A percentile compares a stretch with the other conserved stretches of the same genome.
phyloP scores from a whole-genome alignment of 2,888 invertebrate genomes.

The Theretra japonica region DNA sequence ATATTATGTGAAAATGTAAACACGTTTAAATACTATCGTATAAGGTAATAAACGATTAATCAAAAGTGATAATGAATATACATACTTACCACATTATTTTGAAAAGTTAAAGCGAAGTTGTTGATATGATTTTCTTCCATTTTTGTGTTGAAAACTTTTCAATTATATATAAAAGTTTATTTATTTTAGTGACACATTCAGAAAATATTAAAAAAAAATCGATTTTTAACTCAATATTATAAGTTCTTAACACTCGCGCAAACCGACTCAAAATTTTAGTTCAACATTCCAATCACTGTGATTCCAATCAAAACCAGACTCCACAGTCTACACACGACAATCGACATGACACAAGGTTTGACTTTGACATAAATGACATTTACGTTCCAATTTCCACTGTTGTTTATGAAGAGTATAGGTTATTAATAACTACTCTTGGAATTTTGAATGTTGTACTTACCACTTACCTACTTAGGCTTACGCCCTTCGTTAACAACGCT shows the following conservation, averaged over 20 bases:
- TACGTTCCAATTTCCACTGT: neutral
- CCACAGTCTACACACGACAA: neutral
- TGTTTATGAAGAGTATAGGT: too few relatives aligned
- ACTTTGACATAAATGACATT: neutral
- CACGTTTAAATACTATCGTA: neutral
- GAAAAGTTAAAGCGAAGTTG: conserved; percentile 67
- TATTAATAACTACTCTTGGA: too few relatives aligned
- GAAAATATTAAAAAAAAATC: neutral
- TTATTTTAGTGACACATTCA: neutral
- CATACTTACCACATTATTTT: conserved; percentile 68
- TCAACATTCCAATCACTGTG: neutral
- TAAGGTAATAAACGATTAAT: neutral
- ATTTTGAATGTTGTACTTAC: too few relatives aligned
- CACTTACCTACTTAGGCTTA: too few relatives aligned
- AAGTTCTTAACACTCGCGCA: neutral
- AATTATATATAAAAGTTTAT: neutral
- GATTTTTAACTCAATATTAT: neutral
- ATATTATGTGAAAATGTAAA: neutral
- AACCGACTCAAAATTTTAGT: neutral
- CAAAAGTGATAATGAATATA: neutral
- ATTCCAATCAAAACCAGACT: too few relatives aligned
- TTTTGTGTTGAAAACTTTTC: neutral
- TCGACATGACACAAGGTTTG: neutral
- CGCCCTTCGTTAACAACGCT: too few relatives aligned
- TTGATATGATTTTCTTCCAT: conserved; percentile 72